phyloP scores from a whole-genome alignment of 2,113 vertebrate species.

The Sceloporus tristichus region DNA sequence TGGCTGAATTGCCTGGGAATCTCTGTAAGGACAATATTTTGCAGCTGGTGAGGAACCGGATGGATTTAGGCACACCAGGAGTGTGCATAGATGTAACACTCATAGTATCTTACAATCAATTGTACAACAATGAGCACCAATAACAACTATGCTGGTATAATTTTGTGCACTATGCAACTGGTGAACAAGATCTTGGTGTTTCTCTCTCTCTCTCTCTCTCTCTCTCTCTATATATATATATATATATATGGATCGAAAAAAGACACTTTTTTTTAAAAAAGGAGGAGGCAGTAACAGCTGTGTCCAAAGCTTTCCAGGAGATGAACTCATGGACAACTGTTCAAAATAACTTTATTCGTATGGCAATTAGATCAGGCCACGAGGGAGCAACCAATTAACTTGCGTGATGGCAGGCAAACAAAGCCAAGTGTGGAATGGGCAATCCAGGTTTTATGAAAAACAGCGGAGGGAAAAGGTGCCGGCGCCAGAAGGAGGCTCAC shows the following conservation, averaged over 20 bases:
- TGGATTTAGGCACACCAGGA: too few species aligned
- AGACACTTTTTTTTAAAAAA: not conserved
- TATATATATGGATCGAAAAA: not conserved
- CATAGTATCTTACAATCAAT: too few species aligned
- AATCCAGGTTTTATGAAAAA: too few species aligned
- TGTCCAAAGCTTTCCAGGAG: slow-evolving; percentile 69
- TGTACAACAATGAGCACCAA: too few species aligned
- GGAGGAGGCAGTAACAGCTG: slow-evolving; percentile 68
- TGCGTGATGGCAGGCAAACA: slow-evolving; percentile 56
- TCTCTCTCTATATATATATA: slow-evolving; percentile 12
- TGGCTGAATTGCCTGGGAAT: too few species aligned
- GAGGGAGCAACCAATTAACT: slow-evolving; percentile 65
- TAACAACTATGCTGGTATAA: too few species aligned
- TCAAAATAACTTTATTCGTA: slow-evolving; percentile 66
- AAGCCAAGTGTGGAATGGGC: slow-evolving; percentile 25
- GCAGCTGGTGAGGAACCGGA: too few species aligned
- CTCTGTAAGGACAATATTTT: too few species aligned
- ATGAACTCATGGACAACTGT: slow-evolving; percentile 77
- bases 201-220: slow-evolving; percentile 44
- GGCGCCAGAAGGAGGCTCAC: not conserved
- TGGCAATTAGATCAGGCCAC: slow-evolving; percentile 67
- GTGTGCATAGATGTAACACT: too few species aligned
- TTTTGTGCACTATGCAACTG: too few species aligned
- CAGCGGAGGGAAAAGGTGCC: not conserved
- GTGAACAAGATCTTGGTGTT: not conserved